A percentile compares a stretch with the other conserved stretches of the same genome.
Evolutionary conservation across 2,113 vertebrate species (phyloP).

Genomic region (Caranx melampygus): DNA sequence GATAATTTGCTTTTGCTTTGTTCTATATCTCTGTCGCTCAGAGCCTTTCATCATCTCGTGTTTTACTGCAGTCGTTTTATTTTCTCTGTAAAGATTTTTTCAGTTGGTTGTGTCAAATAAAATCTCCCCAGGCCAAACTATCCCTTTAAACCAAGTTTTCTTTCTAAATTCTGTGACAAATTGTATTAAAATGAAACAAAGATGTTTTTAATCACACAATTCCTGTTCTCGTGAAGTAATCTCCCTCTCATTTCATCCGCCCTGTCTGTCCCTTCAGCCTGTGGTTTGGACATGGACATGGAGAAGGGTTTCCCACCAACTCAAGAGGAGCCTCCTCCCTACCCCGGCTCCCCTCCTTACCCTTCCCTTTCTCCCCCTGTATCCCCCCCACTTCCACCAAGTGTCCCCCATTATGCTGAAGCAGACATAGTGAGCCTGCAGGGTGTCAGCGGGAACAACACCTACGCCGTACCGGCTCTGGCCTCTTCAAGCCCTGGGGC

Average conservation of each 20-base stretch:
- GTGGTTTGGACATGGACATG: conserved; percentile 84
- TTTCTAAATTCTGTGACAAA: not conserved
- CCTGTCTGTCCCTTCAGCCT: conserved; percentile 78
- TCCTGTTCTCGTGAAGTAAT: conserved; percentile 10
- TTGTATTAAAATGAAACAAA: not conserved
- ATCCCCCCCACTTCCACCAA: conserved; percentile 83
- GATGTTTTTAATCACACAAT: conserved; percentile 10
- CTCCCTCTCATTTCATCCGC: conserved; percentile 27
- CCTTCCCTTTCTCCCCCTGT: conserved; percentile 79
- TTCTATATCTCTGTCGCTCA: not conserved
- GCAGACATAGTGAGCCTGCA: conserved; percentile 94
- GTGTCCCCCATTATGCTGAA: conserved; percentile 94
- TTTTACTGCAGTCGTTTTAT: not conserved
- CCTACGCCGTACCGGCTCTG: conserved; percentile 91
- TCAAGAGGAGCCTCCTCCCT: conserved; percentile 81
- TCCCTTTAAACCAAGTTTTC: conserved; percentile 34
- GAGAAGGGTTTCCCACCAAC: conserved; percentile 80
- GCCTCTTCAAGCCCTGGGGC: conserved; percentile 82
- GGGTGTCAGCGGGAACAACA: conserved; percentile 93
- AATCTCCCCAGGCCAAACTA: conserved; percentile 34
- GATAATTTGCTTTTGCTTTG: not conserved
- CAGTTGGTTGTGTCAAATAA: not conserved
- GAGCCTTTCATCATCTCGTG: not conserved
- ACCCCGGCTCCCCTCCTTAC: conserved; percentile 85
- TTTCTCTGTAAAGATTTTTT: not conserved